Evolutionary conservation across 2,113 vertebrate genomes (phyloP).

Genomic region (Cynopterus brachyotis): DNA sequence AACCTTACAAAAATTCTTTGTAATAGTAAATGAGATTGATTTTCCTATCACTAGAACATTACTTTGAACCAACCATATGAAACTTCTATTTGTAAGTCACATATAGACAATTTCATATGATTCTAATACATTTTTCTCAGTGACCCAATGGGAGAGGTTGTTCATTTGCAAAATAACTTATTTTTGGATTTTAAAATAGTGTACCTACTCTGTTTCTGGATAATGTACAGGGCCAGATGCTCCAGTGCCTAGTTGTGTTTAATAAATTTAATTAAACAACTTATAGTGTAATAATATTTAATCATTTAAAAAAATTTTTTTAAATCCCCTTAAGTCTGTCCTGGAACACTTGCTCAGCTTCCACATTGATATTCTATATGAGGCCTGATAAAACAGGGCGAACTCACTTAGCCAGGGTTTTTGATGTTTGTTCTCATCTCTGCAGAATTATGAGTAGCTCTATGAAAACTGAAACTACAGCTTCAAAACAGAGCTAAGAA

Average conservation of each 20-base stretch:
- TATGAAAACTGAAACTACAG: background rate
- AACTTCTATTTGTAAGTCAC: background rate
- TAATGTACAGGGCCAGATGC: background rate
- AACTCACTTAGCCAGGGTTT: background rate
- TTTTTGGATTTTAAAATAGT: background rate
- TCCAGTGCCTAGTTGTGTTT: background rate
- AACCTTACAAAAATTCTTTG: background rate
- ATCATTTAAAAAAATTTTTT: background rate
- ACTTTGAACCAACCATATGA: background rate
- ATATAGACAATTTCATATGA: background rate
- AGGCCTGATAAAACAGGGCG: background rate
- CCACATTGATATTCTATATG: background rate
- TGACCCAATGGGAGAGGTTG: background rate
- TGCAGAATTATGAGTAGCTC: background rate
- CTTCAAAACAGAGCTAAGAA: conserved; percentile 3
- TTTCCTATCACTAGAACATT: background rate
- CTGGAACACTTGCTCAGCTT: background rate
- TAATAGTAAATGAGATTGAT: background rate
- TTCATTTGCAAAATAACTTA: background rate
- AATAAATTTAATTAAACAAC: conserved; percentile 37
- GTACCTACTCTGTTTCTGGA: background rate
- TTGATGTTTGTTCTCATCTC: conserved; percentile 17
- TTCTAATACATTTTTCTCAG: background rate
- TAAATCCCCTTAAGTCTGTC: background rate
- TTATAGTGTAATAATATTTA: background rate